Evolutionary conservation across 2,113 vertebrate genomes (phyloP).

Genomic region (Carassius gibelio): DNA sequence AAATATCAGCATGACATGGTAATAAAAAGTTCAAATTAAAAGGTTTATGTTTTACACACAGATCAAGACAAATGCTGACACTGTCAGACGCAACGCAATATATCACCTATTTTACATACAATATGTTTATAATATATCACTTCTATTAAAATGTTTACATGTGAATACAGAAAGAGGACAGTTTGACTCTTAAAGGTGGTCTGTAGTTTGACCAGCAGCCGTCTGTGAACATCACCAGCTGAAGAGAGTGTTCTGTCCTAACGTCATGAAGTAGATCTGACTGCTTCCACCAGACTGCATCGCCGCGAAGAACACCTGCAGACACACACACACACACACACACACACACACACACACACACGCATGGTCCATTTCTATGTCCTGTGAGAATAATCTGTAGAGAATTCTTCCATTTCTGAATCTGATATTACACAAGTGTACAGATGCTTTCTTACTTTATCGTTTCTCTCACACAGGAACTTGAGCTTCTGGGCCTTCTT

Average conservation of each 20-base stretch:
- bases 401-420: background rate
- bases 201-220: background rate
- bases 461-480: constrained; percentile 94
- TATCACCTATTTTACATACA: background rate
- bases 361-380: too few relatives aligned
- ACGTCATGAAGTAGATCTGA: constrained; percentile 58
- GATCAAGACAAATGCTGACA: background rate
- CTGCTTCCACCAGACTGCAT: constrained; percentile 48
- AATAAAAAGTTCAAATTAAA: background rate
- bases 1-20: background rate
- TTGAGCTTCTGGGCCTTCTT: constrained; percentile 95
- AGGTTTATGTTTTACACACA: background rate
- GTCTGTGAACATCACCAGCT: constrained; percentile 46
- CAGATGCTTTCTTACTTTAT: constrained; percentile 81
- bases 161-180: background rate
- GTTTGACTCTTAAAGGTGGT: background rate
- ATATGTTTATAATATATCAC: background rate
- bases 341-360: too few relatives aligned
- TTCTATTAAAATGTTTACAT: background rate
- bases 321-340: background rate
- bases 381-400: too few relatives aligned
- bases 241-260: constrained; percentile 53
- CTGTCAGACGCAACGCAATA: background rate
- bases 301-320: constrained; percentile 53
- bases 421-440: background rate